These are phyloP conservation scores for Penaeus japonicus DNA, from an alignment of 1,140 invertebrate species.

Conservation along the genomic window DNA sequence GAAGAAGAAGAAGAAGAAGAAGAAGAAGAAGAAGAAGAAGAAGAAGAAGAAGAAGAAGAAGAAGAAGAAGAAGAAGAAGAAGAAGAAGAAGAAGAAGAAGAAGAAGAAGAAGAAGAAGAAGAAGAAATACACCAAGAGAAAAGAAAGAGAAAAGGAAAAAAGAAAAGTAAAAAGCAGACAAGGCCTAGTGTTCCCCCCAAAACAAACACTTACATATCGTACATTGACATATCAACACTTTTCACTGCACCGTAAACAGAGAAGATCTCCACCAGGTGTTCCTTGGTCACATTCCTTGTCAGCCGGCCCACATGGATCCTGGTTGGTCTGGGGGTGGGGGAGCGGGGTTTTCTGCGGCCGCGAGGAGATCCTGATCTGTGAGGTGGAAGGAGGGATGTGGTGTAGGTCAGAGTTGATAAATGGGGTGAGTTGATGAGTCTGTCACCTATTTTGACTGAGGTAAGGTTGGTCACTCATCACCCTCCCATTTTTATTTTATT, in stretches of 20 bases:
- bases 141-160: no score
- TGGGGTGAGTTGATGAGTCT: no score
- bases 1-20: neutral
- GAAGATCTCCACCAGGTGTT: constrained; percentile 96
- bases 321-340: constrained; percentile 83
- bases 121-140: neutral
- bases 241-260: constrained; percentile 90
- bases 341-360: constrained; percentile 76
- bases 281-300: constrained; percentile 88
- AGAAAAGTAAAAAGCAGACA: no score
- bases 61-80: neutral
- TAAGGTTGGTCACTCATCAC: no score
- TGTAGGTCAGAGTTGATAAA: no score
- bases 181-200: no score
- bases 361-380: constrained; percentile 62
- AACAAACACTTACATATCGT: constrained; percentile 50
- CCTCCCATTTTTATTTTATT: no score
- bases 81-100: neutral
- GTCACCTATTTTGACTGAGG: no score
- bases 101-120: neutral
- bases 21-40: neutral
- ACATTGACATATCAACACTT: constrained; percentile 81
- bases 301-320: constrained; percentile 93
- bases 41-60: neutral
- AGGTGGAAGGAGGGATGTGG: neutral